These are phyloP conservation scores for Poecile montanus DNA, from an alignment of 2,797 vertebrate genomes.

Conservation along the genomic window DNA sequence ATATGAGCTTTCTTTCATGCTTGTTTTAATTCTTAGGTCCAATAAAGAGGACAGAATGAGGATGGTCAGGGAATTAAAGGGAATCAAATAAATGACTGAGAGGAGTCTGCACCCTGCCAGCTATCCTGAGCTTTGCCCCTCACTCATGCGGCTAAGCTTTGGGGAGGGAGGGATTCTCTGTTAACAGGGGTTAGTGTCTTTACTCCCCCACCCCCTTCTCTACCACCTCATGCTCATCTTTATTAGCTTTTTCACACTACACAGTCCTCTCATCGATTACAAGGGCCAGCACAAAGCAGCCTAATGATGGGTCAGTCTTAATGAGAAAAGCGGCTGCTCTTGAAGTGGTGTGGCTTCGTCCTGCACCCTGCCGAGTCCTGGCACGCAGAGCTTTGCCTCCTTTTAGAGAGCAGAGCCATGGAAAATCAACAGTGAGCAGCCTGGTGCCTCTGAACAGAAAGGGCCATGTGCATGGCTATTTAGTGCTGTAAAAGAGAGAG, in stretches of 20 bases:
- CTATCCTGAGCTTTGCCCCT: neutral
- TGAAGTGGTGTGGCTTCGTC: conserved; percentile 75
- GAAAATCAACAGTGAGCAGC: conserved; percentile 86
- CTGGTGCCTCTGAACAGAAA: conserved; percentile 76
- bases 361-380: conserved; percentile 82
- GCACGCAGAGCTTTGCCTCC: conserved; percentile 84
- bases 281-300: conserved; percentile 85
- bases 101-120: conserved; percentile 27
- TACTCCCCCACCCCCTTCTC: neutral
- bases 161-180: conserved; percentile 2
- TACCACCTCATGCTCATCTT: conserved; percentile 50
- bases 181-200: conserved; percentile 33
- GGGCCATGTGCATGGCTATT: conserved; percentile 91
- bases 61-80: conserved; percentile 1
- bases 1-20: conserved; percentile 24
- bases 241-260: conserved; percentile 70
- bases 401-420: conserved; percentile 83
- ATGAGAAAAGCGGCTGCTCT: conserved; percentile 84
- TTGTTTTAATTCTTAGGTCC: neutral
- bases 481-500: conserved; percentile 84
- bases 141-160: neutral
- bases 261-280: conserved; percentile 88
- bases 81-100: conserved; percentile 40
- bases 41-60: conserved; percentile 23
- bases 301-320: conserved; percentile 93